Conservation (phyloP, 2,113 vertebrate species). For the Tenrec ecaudatus region DNA sequence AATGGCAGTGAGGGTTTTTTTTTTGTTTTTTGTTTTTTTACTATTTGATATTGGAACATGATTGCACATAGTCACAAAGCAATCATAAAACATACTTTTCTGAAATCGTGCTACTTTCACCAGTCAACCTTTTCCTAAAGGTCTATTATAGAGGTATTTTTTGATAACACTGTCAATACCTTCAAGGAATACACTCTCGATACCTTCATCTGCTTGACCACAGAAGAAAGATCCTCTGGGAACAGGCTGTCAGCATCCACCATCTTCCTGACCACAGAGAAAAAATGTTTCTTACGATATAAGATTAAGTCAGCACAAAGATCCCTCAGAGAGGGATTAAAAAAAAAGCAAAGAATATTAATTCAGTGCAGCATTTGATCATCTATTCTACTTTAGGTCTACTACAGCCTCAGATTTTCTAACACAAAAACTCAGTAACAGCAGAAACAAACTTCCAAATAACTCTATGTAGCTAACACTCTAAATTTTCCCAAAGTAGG, state of each 20-base stretch:
- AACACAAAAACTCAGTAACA: neutral
- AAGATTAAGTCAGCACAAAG: neutral
- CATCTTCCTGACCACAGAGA: neutral
- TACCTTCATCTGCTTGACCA: neutral
- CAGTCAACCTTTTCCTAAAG: neutral
- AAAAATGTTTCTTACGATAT: neutral
- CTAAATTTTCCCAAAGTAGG: conserved; percentile 20
- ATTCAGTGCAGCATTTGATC: neutral
- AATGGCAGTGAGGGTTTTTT: no score
- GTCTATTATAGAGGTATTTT: neutral
- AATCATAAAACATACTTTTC: neutral
- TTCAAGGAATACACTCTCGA: neutral
- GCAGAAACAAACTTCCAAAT: neutral
- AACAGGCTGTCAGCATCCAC: no score
- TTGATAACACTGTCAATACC: neutral
- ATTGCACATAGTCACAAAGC: neutral
- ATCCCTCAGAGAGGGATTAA: neutral
- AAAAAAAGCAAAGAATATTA: neutral
- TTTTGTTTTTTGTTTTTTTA: no score
- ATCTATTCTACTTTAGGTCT: neutral
- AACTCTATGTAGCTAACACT: neutral
- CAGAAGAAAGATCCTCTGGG: neutral
- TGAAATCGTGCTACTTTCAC: neutral
- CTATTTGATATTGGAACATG: no score
- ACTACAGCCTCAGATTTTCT: neutral